Percentiles rank a stretch among this genome's conserved stretches.
These are phyloP conservation scores for Gymnodraco acuticeps DNA, from an alignment of 2,797 vertebrate genomes.

Conservation along the genomic window DNA sequence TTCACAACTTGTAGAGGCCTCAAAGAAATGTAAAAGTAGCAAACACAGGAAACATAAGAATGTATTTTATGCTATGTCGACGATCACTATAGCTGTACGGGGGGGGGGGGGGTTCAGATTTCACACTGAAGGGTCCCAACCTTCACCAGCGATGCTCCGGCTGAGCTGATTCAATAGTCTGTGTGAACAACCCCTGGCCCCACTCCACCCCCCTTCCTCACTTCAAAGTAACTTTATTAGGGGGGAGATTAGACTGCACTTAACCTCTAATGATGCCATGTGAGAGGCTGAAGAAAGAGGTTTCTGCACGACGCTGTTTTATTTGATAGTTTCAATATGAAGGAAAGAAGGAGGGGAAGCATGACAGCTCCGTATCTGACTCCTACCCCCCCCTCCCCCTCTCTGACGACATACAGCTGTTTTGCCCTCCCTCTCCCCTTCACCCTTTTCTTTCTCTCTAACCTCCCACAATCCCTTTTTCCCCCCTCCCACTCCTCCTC, in stretches of 20 bases:
- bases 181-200: slow-evolving; percentile 79
- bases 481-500: slow-evolving; percentile 32
- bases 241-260: slow-evolving; percentile 90
- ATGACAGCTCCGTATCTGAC: slow-evolving; percentile 56
- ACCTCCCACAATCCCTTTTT: slow-evolving; percentile 53
- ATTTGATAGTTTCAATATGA: slow-evolving; percentile 84
- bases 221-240: slow-evolving; percentile 94
- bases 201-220: slow-evolving; percentile 79
- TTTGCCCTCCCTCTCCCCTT: slow-evolving; percentile 43
- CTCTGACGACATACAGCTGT: slow-evolving; percentile 63
- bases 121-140: slow-evolving; percentile 65
- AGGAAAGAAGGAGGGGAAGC: slow-evolving; percentile 40
- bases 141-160: slow-evolving; percentile 65
- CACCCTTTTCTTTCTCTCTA: slow-evolving; percentile 48
- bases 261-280: slow-evolving; percentile 85
- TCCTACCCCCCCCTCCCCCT: slow-evolving; percentile 21
- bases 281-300: slow-evolving; percentile 63
- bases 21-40: background rate
- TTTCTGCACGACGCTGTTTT: slow-evolving; percentile 66
- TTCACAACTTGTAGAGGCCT: background rate
- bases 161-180: slow-evolving; percentile 87
- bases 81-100: background rate
- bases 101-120: slow-evolving; percentile 80
- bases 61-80: background rate
- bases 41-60: background rate